Conservation (phyloP, 2,888 invertebrate species). For the Microplitis manilae region DNA sequence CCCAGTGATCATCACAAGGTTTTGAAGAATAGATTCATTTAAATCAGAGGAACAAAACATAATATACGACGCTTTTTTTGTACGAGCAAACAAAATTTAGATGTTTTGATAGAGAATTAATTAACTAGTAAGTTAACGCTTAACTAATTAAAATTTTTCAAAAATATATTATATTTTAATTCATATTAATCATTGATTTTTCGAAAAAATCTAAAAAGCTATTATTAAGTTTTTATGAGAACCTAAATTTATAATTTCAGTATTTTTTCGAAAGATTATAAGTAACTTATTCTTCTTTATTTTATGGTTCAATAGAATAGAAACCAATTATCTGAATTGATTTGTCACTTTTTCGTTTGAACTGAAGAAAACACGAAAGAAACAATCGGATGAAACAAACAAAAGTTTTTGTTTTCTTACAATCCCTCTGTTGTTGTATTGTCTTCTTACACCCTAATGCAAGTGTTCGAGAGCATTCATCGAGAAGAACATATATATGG, state of each 20-base stretch:
- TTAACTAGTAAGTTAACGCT: no score
- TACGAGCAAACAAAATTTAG: no score
- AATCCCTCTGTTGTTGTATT: background rate
- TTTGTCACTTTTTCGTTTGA: background rate
- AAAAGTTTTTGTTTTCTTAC: background rate
- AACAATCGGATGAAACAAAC: background rate
- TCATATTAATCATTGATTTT: no score
- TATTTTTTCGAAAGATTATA: background rate
- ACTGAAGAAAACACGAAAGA: background rate
- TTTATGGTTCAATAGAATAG: background rate
- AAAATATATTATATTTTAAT: no score
- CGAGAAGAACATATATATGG: background rate
- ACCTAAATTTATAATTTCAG: no score
- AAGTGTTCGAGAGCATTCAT: background rate
- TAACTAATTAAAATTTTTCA: no score
- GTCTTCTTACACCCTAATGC: background rate
- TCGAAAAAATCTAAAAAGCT: no score
- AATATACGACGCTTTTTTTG: no score
- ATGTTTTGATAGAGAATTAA: no score
- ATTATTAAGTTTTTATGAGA: no score
- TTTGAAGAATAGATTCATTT: background rate
- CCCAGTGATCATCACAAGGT: background rate
- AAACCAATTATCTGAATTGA: conserved; percentile 1
- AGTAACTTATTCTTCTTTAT: background rate
- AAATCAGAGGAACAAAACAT: no score